Conservation (phyloP, 2,113 vertebrate genomes). For the Alces alces region DNA sequence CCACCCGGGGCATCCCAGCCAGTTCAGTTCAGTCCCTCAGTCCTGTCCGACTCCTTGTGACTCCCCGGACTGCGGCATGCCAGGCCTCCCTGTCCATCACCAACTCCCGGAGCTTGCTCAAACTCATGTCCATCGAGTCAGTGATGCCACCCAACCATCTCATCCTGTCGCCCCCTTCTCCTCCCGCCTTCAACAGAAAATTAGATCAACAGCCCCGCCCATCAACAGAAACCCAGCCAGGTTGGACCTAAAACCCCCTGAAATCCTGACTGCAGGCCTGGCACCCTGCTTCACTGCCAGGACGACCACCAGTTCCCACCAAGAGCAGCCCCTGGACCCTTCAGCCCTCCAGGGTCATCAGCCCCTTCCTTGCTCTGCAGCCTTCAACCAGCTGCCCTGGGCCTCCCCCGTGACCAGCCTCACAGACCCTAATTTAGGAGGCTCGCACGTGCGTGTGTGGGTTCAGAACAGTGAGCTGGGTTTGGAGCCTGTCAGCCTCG, state of each 20-base stretch:
- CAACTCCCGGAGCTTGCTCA: not conserved
- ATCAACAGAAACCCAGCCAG: not conserved
- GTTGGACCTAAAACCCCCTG: not conserved
- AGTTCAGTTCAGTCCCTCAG: not conserved
- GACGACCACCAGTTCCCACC: not conserved
- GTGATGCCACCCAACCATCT: not conserved
- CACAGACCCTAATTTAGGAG: not conserved
- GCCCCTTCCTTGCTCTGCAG: not conserved
- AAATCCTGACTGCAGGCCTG: not conserved
- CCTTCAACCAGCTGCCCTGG: not conserved
- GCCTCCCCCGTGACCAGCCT: accelerated
- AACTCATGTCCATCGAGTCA: not conserved
- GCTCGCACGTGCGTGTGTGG: accelerated
- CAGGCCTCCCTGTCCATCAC: not conserved
- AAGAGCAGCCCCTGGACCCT: too few relatives aligned
- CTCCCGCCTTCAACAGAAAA: too few relatives aligned
- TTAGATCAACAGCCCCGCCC: not conserved
- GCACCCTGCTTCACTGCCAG: accelerated
- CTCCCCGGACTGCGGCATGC: accelerated
- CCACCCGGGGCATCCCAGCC: accelerated
- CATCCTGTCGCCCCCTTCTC: not conserved
- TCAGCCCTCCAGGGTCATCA: not conserved
- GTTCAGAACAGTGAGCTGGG: accelerated
- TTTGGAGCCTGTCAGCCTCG: accelerated
- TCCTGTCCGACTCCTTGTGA: accelerated